phyloP scores from a whole-genome alignment of 2,113 vertebrate genomes.

The Crotalus tigris region DNA sequence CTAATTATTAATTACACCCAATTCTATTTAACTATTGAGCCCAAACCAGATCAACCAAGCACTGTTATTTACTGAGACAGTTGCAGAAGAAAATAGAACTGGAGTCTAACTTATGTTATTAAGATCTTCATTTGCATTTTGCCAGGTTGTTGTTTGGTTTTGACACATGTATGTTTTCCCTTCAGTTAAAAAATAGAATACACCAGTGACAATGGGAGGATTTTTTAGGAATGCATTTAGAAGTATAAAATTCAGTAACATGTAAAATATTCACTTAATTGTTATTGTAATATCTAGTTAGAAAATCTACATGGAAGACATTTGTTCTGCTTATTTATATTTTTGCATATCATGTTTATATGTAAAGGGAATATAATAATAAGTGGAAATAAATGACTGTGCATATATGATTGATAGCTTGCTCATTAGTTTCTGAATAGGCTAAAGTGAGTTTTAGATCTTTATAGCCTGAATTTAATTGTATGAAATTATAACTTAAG shows the following conservation, averaged over 20 bases:
- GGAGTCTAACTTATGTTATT: neutral
- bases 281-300: conserved; percentile 7
- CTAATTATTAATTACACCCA: neutral
- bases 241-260: neutral
- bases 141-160: neutral
- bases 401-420: conserved; percentile 35
- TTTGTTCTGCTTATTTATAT: neutral
- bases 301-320: conserved; percentile 22
- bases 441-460: conserved; percentile 33
- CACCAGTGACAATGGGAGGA: neutral
- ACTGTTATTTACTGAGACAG: neutral
- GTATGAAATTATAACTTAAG: conserved; percentile 46
- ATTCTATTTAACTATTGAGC: neutral
- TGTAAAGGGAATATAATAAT: conserved; percentile 6
- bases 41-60: neutral
- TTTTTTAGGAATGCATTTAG: neutral
- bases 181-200: neutral
- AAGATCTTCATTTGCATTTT: neutral
- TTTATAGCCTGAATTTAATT: conserved; percentile 36
- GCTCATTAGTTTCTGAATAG: conserved; percentile 47
- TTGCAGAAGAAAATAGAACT: neutral
- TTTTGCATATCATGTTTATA: conserved; percentile 29
- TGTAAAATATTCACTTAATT: conserved; percentile 22
- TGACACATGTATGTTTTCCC: neutral
- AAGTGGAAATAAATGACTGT: conserved; percentile 21